A percentile compares a stretch with the other conserved stretches of the same genome.
Conservation (phyloP, 2,113 vertebrate genomes). For the Eublepharis macularius region DNA sequence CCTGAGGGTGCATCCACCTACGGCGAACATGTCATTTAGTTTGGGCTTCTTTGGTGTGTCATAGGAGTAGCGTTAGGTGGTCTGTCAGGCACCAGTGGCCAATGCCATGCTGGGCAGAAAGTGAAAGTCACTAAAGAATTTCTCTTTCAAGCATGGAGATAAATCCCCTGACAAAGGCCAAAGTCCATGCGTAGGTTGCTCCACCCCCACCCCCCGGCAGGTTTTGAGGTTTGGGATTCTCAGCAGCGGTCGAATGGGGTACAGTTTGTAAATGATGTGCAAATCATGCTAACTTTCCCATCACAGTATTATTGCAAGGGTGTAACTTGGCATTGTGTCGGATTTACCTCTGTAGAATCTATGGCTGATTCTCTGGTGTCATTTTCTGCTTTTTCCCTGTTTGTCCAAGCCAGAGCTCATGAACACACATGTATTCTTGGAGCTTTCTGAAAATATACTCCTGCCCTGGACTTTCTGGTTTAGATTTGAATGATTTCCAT, state of each 20-base stretch:
- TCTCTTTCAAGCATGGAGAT: not conserved
- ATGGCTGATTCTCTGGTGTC: not conserved
- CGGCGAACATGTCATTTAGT: not conserved
- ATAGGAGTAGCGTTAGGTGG: not conserved
- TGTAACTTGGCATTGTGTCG: not conserved
- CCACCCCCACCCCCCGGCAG: too few species aligned
- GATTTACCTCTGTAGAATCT: not conserved
- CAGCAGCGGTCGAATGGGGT: not conserved
- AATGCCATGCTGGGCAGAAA: not conserved
- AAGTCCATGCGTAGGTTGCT: too few species aligned
- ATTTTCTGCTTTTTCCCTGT: not conserved
- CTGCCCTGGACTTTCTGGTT: slow-evolving; percentile 23
- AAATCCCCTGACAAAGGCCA: not conserved
- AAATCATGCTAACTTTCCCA: not conserved
- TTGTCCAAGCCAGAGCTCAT: slow-evolving; percentile 28
- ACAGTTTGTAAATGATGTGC: not conserved
- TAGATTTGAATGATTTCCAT: not conserved
- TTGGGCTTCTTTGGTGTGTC: not conserved
- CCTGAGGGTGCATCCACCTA: not conserved
- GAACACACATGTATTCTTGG: not conserved
- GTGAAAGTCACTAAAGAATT: not conserved
- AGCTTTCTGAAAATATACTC: slow-evolving; percentile 24
- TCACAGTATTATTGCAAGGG: not conserved
- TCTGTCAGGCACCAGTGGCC: not conserved
- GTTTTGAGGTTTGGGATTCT: not conserved